A percentile compares a stretch with the other conserved stretches of the same genome.
Evolutionary conservation across 2,888 invertebrate species (phyloP).

Genomic region (Leptarthrus brevirostris): DNA sequence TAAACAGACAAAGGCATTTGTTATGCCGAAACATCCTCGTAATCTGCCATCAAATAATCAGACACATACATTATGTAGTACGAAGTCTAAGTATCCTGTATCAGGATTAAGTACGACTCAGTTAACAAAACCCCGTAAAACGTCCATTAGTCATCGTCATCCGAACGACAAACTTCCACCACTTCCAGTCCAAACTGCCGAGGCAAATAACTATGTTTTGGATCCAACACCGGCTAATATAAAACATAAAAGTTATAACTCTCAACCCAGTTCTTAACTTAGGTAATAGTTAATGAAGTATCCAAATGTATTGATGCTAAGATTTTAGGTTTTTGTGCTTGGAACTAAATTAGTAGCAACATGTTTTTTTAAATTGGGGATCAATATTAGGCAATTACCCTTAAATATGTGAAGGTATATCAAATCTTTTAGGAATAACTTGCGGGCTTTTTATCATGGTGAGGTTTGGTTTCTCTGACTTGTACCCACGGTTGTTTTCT

Average conservation of each 20-base stretch:
- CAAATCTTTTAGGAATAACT: too few relatives aligned
- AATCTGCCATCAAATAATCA: conserved; percentile 53
- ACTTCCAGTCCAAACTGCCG: conserved; percentile 72
- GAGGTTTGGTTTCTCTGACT: too few relatives aligned
- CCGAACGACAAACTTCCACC: conserved; percentile 83
- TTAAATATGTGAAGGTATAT: too few relatives aligned
- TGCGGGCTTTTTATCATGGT: too few relatives aligned
- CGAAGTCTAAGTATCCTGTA: conserved; percentile 73
- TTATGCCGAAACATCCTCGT: conserved; percentile 76
- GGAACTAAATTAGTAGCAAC: too few relatives aligned
- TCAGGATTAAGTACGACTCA: conserved; percentile 74
- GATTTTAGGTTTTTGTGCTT: not conserved
- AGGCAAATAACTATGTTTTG: conserved; percentile 78
- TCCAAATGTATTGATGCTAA: not conserved
- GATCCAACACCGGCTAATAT: conserved; percentile 63
- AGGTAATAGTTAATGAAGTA: not conserved
- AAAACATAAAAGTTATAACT: conserved; percentile 65
- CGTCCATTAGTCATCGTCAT: conserved; percentile 75
- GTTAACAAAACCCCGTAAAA: conserved; percentile 72
- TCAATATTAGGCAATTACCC: too few relatives aligned
- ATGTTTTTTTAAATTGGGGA: too few relatives aligned
- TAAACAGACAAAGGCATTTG: conserved; percentile 89
- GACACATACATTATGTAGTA: conserved; percentile 57
- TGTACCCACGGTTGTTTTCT: too few relatives aligned
- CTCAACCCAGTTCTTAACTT: conserved; percentile 25